phyloP scores from a whole-genome alignment of 2,797 vertebrate genomes.

The Lates japonicus region DNA sequence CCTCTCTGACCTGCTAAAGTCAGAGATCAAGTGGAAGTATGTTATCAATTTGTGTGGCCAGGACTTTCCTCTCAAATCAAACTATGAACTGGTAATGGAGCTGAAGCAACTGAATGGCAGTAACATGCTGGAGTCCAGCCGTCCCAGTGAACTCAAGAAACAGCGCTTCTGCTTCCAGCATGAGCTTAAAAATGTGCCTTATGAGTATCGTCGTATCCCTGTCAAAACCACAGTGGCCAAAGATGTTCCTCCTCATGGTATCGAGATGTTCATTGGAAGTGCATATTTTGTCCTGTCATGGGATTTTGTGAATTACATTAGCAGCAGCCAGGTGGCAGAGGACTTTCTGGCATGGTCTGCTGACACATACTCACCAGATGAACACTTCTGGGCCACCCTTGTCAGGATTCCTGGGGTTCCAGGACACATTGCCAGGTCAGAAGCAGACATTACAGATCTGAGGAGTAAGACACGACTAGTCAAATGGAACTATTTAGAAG shows the following conservation, averaged over 20 bases:
- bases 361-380: constrained; percentile 95
- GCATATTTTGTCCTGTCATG: constrained; percentile 93
- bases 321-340: constrained; percentile 81
- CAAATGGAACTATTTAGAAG: constrained; percentile 94
- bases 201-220: constrained; percentile 87
- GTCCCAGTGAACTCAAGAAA: constrained; percentile 88
- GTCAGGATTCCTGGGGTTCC: constrained; percentile 90
- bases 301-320: constrained; percentile 86
- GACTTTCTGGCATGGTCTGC: constrained; percentile 93
- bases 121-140: constrained; percentile 93
- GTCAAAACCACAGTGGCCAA: constrained; percentile 87
- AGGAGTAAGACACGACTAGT: constrained; percentile 94
- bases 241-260: constrained; percentile 85
- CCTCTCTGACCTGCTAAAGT: constrained; percentile 90
- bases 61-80: constrained; percentile 94
- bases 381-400: constrained; percentile 95
- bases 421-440: constrained; percentile 85
- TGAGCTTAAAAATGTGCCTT: constrained; percentile 87
- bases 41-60: constrained; percentile 95
- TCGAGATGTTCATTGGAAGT: constrained; percentile 93
- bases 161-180: constrained; percentile 90
- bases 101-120: constrained; percentile 88
- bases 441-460: constrained; percentile 91
- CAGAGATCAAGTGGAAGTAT: constrained; percentile 91
- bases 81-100: constrained; percentile 90